Base-by-base conservation (phyloP, 2,797 vertebrate species). In the Babyrousa celebensis region DNA sequence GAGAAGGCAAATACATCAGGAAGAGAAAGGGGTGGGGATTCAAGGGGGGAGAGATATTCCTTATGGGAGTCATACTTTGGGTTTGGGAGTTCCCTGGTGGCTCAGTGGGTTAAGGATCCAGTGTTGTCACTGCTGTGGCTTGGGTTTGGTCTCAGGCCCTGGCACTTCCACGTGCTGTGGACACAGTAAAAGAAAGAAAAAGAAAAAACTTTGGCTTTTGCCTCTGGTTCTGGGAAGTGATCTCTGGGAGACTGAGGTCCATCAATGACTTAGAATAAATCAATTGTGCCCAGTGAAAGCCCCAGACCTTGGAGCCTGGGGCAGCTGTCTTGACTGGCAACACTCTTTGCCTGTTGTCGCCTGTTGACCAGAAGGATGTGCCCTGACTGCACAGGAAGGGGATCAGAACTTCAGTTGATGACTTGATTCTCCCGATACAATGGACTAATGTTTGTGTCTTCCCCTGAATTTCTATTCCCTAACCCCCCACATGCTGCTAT, bases 341-440 rank as follows among this genome's bases (percentile, higher is more conserved):
- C 8, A n/a, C 9, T 32, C 3, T 27, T 1, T 1, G 5, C 1
- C 36, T 48, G 58, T 3, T 6, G 1, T 52, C 58, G 5, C 1
- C 36, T 48, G 43, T 10, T 48, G 43, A 48, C 58, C 9, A 2
- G 58, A 23, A n/a, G 6, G n/a, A 3, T 4, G 1, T 54, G 18
- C 3, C 32, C 84, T 71, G 23, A 21, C 23, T 60, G 32, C 12
- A 20, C 5, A 6, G 40, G 36, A 58, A 56, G 71, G 32, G 85
- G 40, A 48, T 3, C 18, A 12, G 27, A 8, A 7, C 17, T 12
- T 27, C 8, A 36, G 29, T 21, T 48, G 36, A 36, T 82, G 15
- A 27, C 52, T 7, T 82, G 15, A 27, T 75, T 12, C 60, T 82
- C 36, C 36, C 20, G 36, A 36, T 12, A 16, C 58, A 18, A 3